These are phyloP conservation scores for Hypomecis atomaria DNA, from an alignment of 2,888 invertebrate species.

Conservation along the genomic window DNA sequence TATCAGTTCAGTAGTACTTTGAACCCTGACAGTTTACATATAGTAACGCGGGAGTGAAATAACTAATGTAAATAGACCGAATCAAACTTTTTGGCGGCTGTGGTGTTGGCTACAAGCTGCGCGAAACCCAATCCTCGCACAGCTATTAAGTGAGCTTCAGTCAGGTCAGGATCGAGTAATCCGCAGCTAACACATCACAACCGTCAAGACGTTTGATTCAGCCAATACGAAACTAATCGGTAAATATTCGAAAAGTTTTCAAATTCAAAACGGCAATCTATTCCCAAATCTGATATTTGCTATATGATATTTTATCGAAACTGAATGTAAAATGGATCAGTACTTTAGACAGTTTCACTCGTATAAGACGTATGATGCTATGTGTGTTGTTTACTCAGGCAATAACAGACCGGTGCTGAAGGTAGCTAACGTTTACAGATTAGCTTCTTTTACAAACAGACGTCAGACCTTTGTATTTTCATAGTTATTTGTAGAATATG, in stretches of 20 bases:
- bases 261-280: background rate
- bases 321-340: background rate
- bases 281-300: background rate
- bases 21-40: too few relatives aligned
- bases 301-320: background rate
- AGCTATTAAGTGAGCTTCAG: too few relatives aligned
- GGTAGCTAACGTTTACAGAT: conserved; percentile 25
- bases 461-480: conserved; percentile 22
- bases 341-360: conserved; percentile 11
- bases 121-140: too few relatives aligned
- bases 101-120: too few relatives aligned
- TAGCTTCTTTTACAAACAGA: conserved; percentile 17
- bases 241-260: background rate
- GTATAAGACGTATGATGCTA: conserved; percentile 9
- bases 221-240: too few relatives aligned
- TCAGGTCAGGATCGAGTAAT: too few relatives aligned
- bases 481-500: conserved; percentile 8
- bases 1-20: too few relatives aligned
- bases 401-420: conserved; percentile 21
- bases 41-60: too few relatives aligned
- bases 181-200: too few relatives aligned
- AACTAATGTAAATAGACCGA: too few relatives aligned
- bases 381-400: conserved; percentile 17
- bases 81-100: too few relatives aligned
- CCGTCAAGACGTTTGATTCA: too few relatives aligned